Evolutionary conservation across 2,888 invertebrate species (phyloP), one percentile per base, ranked within the genome.

Genomic region (Heterodera filipjevi): DNA sequence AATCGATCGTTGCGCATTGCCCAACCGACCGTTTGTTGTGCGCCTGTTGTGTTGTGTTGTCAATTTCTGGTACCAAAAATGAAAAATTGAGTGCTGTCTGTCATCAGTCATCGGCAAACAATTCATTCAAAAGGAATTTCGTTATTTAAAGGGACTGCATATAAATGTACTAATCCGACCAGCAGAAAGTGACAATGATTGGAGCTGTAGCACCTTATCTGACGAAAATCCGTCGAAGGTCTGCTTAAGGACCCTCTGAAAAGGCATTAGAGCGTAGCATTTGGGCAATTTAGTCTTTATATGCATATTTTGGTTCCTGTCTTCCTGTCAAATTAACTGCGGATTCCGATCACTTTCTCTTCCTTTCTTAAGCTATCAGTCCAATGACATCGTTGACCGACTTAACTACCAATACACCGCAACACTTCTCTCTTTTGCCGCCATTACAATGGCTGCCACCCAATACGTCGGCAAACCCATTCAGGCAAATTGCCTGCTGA

Each of bases 381-480:
- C 86, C 22, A 88, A 88, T 83, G 88, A 88, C 80, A 82, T 88
- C 76, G 81, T 88, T 77, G 88, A 87, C 77, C 81, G 86, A 19
- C 76, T 86, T 39, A 87, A 87, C 79, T 86, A 86, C 76, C 86
- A 86, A 71, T 87, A 87, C 81, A 87, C 87, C 30, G 84, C 87
- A 14, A 53, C 84, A 73, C 80, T 87, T 74, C 83, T 87, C 22
- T 81, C 81, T 44, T 73, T 87, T 59, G 82, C 84, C 22, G 87
- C 87, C 35, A 83, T 88, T 71, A 88, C 87, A 72, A 82, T 88
- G 73, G 86, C 87, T 16, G 89, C 87, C 53, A 88, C 87, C 0
- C 88, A 89, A 79, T 88, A 89, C 77, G 87, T 88, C 75, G 88
- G 88, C 64, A 86, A 87, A 59, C 87, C 87, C n/a, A 87, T 87